Evolutionary conservation across 2,888 invertebrate genomes (phyloP).

Genomic region (Neoitamus cyanurus): DNA sequence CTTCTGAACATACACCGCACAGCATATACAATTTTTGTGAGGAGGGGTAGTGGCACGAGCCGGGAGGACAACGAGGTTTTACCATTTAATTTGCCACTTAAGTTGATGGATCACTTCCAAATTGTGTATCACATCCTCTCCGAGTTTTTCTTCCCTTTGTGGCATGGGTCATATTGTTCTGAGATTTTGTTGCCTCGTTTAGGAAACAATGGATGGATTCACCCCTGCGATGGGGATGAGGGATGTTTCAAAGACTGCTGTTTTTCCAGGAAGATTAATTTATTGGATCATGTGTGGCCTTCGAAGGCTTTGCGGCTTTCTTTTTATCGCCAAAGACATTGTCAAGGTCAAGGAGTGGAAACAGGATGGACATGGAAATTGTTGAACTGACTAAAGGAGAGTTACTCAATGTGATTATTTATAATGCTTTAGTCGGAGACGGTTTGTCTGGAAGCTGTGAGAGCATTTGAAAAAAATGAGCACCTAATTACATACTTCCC

Average conservation of each 20-base stretch:
- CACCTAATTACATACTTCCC: too few relatives aligned
- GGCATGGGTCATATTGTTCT: background rate
- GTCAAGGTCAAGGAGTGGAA: background rate
- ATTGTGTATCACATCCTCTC: background rate
- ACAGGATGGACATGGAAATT: background rate
- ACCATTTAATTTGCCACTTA: slow-evolving; percentile 33
- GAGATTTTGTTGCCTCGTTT: background rate
- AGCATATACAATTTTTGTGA: background rate
- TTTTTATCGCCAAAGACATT: background rate
- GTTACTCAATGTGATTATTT: background rate
- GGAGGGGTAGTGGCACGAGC: background rate
- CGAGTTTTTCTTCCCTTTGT: background rate
- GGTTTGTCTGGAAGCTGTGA: too few relatives aligned
- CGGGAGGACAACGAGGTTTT: background rate
- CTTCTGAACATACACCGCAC: background rate
- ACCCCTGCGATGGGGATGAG: background rate
- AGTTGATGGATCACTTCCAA: slow-evolving; percentile 28
- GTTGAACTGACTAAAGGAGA: background rate
- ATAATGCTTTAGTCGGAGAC: too few relatives aligned
- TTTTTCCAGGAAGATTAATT: slow-evolving; percentile 4
- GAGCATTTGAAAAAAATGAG: too few relatives aligned
- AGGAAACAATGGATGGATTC: background rate
- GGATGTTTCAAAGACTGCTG: background rate
- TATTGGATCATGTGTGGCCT: slow-evolving; percentile 11
- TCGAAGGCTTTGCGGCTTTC: background rate